phyloP scores from a whole-genome alignment of 1,140 invertebrate species.

The Drosophila pectinifera region DNA sequence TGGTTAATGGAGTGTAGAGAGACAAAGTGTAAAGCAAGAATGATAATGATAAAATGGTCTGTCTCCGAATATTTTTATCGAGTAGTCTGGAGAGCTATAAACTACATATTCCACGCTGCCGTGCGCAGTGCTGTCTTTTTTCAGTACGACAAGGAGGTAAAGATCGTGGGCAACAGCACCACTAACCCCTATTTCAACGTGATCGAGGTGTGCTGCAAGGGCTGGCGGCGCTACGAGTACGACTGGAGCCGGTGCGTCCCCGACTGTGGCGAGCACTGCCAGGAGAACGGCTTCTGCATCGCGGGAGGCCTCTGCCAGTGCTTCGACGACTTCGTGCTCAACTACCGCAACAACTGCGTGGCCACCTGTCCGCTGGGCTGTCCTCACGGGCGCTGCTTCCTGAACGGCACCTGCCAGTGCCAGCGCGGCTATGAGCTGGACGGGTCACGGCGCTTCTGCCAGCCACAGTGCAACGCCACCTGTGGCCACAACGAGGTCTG shows the following conservation, averaged over 20 bases:
- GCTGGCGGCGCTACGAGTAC: constrained; percentile 87
- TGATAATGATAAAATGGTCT: too few species aligned
- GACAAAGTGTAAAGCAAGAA: too few species aligned
- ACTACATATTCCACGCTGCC: not conserved
- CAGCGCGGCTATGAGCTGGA: constrained; percentile 88
- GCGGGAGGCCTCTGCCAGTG: constrained; percentile 87
- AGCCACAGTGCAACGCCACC: constrained; percentile 84
- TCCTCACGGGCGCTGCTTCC: constrained; percentile 83
- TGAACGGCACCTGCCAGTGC: constrained; percentile 87
- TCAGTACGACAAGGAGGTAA: constrained; percentile 76
- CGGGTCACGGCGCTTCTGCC: constrained; percentile 85
- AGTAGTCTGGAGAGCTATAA: not conserved
- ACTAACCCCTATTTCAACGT: constrained; percentile 60
- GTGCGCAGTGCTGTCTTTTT: constrained; percentile 70
- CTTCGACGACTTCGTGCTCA: constrained; percentile 87
- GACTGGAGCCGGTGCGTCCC: constrained; percentile 87
- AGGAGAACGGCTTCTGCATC: constrained; percentile 87
- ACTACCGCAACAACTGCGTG: constrained; percentile 79
- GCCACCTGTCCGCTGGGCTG: constrained; percentile 79
- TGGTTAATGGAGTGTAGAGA: too few species aligned
- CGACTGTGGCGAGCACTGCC: constrained; percentile 86
- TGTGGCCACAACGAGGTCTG: constrained; percentile 85
- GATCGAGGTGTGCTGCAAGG: constrained; percentile 87
- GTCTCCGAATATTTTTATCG: not conserved
- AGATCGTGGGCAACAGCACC: constrained; percentile 72